A percentile compares a stretch with the other conserved stretches of the same genome.
Evolutionary conservation across 2,888 invertebrate genomes (phyloP).

Genomic region (Alitta virens): DNA sequence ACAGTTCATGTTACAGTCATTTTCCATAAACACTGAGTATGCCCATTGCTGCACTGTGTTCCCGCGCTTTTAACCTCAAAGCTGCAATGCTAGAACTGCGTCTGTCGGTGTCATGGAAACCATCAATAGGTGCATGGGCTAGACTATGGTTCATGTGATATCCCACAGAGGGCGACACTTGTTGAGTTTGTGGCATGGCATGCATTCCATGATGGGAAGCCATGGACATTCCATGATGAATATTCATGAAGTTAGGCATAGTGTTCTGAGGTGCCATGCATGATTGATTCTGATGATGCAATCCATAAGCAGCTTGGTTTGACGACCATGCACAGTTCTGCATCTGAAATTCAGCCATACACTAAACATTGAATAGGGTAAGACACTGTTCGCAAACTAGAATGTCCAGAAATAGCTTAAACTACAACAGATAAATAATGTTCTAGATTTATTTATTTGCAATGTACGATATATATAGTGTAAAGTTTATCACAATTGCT

Average conservation of each 20-base stretch:
- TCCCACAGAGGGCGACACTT: background rate
- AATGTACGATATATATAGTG: too few species aligned
- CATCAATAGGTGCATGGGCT: slow-evolving; percentile 27
- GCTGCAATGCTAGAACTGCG: slow-evolving; percentile 51
- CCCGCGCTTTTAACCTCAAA: slow-evolving; percentile 49
- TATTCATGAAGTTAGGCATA: slow-evolving; percentile 47
- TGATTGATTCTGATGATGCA: slow-evolving; percentile 14
- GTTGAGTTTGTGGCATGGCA: background rate
- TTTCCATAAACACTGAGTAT: slow-evolving; percentile 14
- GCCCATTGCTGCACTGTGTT: slow-evolving; percentile 37
- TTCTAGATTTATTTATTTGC: too few species aligned
- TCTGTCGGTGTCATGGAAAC: slow-evolving; percentile 37
- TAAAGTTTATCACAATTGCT: too few species aligned
- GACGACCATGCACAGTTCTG: slow-evolving; percentile 11
- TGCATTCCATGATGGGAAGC: background rate
- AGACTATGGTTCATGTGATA: slow-evolving; percentile 27
- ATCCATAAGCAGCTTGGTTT: background rate
- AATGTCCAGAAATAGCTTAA: too few species aligned
- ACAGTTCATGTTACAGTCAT: too few species aligned
- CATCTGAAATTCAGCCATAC: slow-evolving; percentile 7
- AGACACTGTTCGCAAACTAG: too few species aligned
- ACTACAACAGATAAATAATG: too few species aligned
- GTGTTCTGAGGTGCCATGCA: slow-evolving; percentile 45
- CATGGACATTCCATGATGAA: slow-evolving; percentile 25
- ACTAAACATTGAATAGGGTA: too few species aligned